phyloP scores from a whole-genome alignment of 2,797 vertebrate species.

The Coregonus ussuriensis region DNA sequence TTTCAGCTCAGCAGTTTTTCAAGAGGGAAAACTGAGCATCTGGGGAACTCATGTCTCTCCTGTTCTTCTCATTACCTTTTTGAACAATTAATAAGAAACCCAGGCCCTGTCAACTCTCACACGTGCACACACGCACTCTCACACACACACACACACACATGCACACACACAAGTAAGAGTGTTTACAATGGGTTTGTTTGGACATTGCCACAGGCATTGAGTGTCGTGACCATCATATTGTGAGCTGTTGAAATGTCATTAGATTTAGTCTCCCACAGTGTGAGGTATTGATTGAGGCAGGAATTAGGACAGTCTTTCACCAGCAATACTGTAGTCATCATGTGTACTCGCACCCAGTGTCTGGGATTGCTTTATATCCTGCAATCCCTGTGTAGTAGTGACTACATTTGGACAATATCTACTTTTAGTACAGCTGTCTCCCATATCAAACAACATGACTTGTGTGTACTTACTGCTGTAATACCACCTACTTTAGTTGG shows the following conservation, averaged over 20 bases:
- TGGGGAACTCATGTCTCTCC: constrained; percentile 4
- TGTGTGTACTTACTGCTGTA: constrained; percentile 18
- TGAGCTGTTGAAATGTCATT: neutral
- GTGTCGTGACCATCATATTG: neutral
- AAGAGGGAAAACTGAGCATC: neutral
- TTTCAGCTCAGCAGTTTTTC: neutral
- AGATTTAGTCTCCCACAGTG: constrained; percentile 5
- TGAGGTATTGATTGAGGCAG: constrained; percentile 52
- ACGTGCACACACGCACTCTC: neutral
- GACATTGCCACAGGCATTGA: constrained; percentile 41
- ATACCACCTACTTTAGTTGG: neutral
- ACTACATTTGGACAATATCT: constrained; percentile 20
- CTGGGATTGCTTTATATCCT: constrained; percentile 15
- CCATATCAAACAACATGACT: neutral
- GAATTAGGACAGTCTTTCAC: neutral
- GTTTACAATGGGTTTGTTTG: constrained; percentile 54
- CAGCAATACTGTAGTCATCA: constrained; percentile 38
- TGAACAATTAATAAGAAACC: neutral
- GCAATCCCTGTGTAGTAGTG: constrained; percentile 32
- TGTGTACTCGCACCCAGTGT: constrained; percentile 27
- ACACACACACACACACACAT: neutral
- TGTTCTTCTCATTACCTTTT: constrained; percentile 6
- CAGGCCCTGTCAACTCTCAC: neutral
- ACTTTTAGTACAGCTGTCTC: constrained; percentile 26
- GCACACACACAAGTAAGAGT: constrained; percentile 4